These are phyloP conservation scores for Alethe diademata DNA, from an alignment of 2,113 vertebrate species.

Conservation along the genomic window DNA sequence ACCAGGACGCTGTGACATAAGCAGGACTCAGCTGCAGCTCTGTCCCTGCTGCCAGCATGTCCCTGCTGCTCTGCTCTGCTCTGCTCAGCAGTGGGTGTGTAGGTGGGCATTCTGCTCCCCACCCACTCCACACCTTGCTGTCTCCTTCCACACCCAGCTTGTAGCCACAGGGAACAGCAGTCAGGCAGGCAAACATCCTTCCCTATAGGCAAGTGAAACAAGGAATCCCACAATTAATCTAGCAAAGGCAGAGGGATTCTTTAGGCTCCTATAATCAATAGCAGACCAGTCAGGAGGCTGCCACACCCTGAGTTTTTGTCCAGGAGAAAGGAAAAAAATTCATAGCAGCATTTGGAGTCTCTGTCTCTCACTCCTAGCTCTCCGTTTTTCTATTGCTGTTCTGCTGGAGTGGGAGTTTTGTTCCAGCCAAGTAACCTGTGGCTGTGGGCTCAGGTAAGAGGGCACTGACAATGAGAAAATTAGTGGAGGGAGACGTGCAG, in stretches of 20 bases:
- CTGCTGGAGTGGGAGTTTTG: not conserved
- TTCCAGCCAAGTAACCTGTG: not conserved
- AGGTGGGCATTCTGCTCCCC: not conserved
- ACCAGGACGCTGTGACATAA: too few species aligned
- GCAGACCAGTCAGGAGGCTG: not conserved
- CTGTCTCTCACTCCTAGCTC: not conserved
- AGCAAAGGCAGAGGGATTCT: not conserved
- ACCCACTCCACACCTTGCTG: not conserved
- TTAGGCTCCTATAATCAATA: not conserved
- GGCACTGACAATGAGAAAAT: not conserved
- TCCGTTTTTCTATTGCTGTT: not conserved
- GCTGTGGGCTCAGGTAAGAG: not conserved
- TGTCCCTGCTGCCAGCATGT: not conserved
- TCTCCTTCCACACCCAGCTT: not conserved
- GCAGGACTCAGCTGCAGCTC: not conserved
- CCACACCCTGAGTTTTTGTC: not conserved
- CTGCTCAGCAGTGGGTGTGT: not conserved
- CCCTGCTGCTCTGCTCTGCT: not conserved
- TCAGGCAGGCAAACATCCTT: not conserved
- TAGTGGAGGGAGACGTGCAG: not conserved
- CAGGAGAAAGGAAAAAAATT: not conserved
- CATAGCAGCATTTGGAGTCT: not conserved
- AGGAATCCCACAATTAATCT: accelerated
- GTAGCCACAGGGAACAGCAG: not conserved
- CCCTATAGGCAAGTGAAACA: not conserved